Evolutionary conservation across 2,797 vertebrate species (phyloP).

Genomic region (Falco berigora): DNA sequence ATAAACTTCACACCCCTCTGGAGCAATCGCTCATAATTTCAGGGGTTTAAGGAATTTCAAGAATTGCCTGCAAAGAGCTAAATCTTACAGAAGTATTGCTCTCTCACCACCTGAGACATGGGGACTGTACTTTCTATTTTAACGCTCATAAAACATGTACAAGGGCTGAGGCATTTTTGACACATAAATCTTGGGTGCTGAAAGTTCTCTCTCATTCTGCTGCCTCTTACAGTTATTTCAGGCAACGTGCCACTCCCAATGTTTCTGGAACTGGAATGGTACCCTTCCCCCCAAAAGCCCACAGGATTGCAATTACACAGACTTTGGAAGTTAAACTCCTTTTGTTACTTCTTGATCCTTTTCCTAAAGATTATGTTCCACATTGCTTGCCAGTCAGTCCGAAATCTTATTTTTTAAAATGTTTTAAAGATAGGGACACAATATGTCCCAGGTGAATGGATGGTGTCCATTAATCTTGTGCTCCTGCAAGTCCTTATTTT

Average conservation of each 20-base stretch:
- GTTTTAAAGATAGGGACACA: background rate
- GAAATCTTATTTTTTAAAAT: background rate
- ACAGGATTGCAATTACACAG: background rate
- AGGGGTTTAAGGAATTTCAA: background rate
- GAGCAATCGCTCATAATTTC: constrained; percentile 2
- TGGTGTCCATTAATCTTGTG: background rate
- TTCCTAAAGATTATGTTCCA: background rate
- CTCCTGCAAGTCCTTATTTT: background rate
- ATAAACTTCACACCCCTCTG: background rate
- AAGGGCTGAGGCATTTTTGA: constrained; percentile 34
- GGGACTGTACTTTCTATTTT: constrained; percentile 48
- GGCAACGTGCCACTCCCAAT: background rate
- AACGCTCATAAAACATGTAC: constrained; percentile 56
- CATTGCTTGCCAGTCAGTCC: background rate
- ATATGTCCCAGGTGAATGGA: background rate
- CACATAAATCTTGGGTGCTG: constrained; percentile 43
- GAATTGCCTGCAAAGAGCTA: background rate
- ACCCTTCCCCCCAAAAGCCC: background rate
- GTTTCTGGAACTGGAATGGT: background rate
- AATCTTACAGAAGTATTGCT: constrained; percentile 46
- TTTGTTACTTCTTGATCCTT: background rate
- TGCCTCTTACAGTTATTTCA: constrained; percentile 27
- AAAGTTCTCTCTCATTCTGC: constrained; percentile 40
- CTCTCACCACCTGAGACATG: background rate
- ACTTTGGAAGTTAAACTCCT: background rate